Base-by-base conservation (phyloP, 2,888 invertebrate genomes). In the Drosophila hamatofila region DNA sequence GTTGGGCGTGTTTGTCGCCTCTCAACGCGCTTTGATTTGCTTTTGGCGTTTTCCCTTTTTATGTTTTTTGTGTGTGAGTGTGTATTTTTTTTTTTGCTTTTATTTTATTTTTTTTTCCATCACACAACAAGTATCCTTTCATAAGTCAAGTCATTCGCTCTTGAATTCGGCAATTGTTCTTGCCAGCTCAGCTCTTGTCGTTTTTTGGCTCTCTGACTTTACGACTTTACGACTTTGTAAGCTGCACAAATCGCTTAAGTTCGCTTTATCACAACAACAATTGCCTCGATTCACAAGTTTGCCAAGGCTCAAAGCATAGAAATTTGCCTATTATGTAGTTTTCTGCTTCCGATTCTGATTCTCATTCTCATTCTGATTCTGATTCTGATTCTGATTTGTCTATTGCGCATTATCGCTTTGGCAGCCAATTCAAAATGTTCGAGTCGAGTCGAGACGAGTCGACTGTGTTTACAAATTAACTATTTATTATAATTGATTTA, bases 51-150 rank as follows among this genome's bases (percentile, higher is more conserved):
- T 62, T 56, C 58, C 67, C 61, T 65, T 77, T 78, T 81, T 74
- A 61, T 80, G 65, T 68, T 55, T 64, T 58, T 69, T 52, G 16
- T 54, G 16, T 35, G 16, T 37, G n/a, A n/a, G 35, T 37, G 9
- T 35, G 30, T 3, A 9, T 49, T 65, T 55, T 27, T 63, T 72
- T 75, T 72, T 64, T 71, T 44, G 2, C 3, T 63, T 61, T 51
- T 71, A 30, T 75, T 21, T 21, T 6, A 33, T 21, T 33, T 42
- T 42, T 42, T n/a, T 55, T 42, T 60, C 48, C 54, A 51, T 46
- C 70, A 59, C 72, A 81, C 69, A 75, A 78, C 88, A 71, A 83
- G 81, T 82, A 75, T 81, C 66, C 85, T 81, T 78, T 75, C 82
- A 81, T 87, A 81, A 72, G 78, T 75, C 78, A 78, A 78, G 67